Evolutionary conservation across 2,888 invertebrate species (phyloP).

Genomic region (Danaus chrysippus): DNA sequence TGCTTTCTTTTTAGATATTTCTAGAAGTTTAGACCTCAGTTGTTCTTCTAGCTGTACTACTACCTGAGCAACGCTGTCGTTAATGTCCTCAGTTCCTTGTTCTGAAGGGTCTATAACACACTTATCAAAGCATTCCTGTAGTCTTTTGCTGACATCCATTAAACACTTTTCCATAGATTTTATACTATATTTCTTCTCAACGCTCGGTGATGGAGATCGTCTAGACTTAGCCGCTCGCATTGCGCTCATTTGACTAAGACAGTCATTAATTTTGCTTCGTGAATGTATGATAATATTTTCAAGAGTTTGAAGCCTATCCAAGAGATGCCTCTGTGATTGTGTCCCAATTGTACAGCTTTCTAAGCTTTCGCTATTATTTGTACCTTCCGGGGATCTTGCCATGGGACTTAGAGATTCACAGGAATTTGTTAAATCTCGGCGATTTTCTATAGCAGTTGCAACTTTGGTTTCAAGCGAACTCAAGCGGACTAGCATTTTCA

Average conservation of each 20-base stretch:
- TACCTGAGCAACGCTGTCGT: conserved; percentile 78
- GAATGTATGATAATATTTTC: conserved; percentile 82
- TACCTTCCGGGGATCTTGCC: conserved; percentile 61
- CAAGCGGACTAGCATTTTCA: conserved; percentile 87
- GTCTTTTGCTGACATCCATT: conserved; percentile 80
- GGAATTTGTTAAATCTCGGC: conserved; percentile 72
- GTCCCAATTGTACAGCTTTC: conserved; percentile 64
- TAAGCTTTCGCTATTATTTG: conserved; percentile 49
- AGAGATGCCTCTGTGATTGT: conserved; percentile 74
- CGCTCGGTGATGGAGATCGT: conserved; percentile 81
- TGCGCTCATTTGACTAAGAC: conserved; percentile 81
- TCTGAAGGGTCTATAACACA: conserved; percentile 76
- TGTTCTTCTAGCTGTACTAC: conserved; percentile 83
- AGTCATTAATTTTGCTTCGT: conserved; percentile 83
- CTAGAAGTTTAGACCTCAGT: conserved; percentile 83
- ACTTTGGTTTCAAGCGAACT: conserved; percentile 89
- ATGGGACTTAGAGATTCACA: conserved; percentile 77
- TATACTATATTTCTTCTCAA: conserved; percentile 82
- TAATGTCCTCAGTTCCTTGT: conserved; percentile 46
- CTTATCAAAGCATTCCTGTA: conserved; percentile 79
- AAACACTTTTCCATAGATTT: conserved; percentile 82
- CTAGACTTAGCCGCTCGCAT: conserved; percentile 81
- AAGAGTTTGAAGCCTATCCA: conserved; percentile 79
- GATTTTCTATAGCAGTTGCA: conserved; percentile 77
- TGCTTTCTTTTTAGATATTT: conserved; percentile 83